These are phyloP conservation scores for Drosophila meridiana DNA, from an alignment of 2,888 invertebrate genomes.

Conservation along the genomic window DNA sequence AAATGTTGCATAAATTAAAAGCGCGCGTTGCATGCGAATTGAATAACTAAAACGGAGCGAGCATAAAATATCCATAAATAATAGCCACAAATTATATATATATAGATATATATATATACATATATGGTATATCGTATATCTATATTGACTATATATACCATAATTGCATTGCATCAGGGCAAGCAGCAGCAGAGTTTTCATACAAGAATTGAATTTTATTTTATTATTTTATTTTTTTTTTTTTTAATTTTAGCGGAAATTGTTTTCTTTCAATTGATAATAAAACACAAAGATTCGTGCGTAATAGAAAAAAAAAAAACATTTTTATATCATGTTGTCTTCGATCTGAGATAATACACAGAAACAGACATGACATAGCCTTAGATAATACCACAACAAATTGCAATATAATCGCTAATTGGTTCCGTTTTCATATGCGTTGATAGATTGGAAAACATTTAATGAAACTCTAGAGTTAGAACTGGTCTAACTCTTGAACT, in stretches of 20 bases:
- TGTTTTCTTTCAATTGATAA: constrained; percentile 1
- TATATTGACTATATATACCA: not conserved
- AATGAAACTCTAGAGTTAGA: not conserved
- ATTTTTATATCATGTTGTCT: not conserved
- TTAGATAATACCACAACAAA: not conserved
- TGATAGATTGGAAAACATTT: not conserved
- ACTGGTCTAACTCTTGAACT: not conserved
- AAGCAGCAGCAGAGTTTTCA: not conserved
- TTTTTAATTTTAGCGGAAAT: constrained; percentile 4
- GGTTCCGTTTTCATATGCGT: not conserved
- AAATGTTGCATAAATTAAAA: constrained; percentile 52
- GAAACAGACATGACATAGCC: not conserved
- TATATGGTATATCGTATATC: not conserved
- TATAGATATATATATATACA: not conserved
- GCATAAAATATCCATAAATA: not conserved
- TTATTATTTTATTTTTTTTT: not conserved
- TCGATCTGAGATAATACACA: not conserved
- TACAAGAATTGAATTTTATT: not conserved
- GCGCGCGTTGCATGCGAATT: constrained; percentile 5
- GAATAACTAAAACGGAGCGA: not conserved
- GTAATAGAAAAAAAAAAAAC: not conserved
- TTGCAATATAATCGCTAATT: not conserved
- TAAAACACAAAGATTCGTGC: not conserved
- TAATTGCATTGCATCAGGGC: not conserved
- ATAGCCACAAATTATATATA: not conserved